A percentile compares a stretch with the other conserved stretches of the same genome.
These are phyloP conservation scores for Heliocidaris tuberculata DNA, from an alignment of 35 echinoderm and acorn worm species.

Conservation along the genomic window DNA sequence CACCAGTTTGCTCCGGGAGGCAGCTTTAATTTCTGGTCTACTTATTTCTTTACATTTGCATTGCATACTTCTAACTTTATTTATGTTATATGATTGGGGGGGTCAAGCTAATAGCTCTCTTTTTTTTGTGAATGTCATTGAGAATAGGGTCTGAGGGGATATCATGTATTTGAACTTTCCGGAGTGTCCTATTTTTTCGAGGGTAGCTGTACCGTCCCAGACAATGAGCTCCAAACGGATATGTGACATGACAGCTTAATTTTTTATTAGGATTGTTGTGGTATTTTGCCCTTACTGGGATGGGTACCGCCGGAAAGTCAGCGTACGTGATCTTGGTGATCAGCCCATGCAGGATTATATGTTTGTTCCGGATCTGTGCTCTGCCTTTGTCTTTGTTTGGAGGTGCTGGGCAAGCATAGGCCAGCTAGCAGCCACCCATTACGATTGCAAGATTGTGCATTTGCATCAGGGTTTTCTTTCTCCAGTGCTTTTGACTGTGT, in stretches of 20 bases:
- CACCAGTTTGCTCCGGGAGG: too few species aligned
- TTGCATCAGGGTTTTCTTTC: background rate
- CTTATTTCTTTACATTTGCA: too few species aligned
- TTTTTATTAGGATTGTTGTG: conserved; percentile 10
- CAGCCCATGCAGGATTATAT: background rate
- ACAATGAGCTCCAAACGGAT: background rate
- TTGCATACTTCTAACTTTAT: too few species aligned
- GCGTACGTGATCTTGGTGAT: background rate
- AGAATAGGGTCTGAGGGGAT: background rate
- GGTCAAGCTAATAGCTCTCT: background rate
- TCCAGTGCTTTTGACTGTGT: too few species aligned
- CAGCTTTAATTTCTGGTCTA: too few species aligned
- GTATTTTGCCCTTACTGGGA: background rate
- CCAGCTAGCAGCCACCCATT: background rate
- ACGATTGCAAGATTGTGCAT: background rate
- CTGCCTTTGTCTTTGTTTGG: background rate
- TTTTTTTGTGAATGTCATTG: background rate
- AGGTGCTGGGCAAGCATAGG: background rate
- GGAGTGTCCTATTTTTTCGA: background rate
- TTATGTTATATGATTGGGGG: too few species aligned
- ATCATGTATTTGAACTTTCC: conserved; percentile 1
- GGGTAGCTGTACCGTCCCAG: background rate
- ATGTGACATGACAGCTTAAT: background rate
- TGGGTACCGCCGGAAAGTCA: background rate
- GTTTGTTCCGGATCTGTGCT: background rate